Evolutionary conservation across 2,888 invertebrate species (phyloP).

Genomic region (Nudaria mundana): DNA sequence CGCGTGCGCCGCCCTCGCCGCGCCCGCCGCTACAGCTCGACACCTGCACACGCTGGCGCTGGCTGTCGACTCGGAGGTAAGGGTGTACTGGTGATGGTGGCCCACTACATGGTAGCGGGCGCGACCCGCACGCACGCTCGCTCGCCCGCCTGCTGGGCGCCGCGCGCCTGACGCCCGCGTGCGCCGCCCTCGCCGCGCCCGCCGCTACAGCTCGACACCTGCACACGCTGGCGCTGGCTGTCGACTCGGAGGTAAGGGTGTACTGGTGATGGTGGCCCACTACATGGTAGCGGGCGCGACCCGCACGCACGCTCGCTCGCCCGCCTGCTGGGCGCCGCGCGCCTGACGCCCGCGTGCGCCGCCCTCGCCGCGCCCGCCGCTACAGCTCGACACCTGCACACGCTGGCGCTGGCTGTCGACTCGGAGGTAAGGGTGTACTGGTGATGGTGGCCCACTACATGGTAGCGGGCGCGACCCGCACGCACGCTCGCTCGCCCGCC

Average conservation of each 20-base stretch:
- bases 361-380: conserved; percentile 78
- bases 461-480: conserved; percentile 48
- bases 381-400: conserved; percentile 85
- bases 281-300: conserved; percentile 61
- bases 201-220: conserved; percentile 85
- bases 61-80: conserved; percentile 59
- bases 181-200: conserved; percentile 65
- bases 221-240: conserved; percentile 83
- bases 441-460: conserved; percentile 72
- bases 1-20: conserved; percentile 65
- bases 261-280: conserved; percentile 70
- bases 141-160: conserved; percentile 17
- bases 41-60: conserved; percentile 86
- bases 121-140: conserved; percentile 24
- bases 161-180: conserved; percentile 80
- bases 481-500: neutral
- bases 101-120: conserved; percentile 69
- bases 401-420: conserved; percentile 80
- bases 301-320: conserved; percentile 17
- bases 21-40: conserved; percentile 82
- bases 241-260: conserved; percentile 48
- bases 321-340: conserved; percentile 40
- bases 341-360: conserved; percentile 80
- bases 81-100: conserved; percentile 61
- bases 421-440: conserved; percentile 48